Conservation (phyloP, 2,888 invertebrate species). For the Punctoribates punctum region DNA sequence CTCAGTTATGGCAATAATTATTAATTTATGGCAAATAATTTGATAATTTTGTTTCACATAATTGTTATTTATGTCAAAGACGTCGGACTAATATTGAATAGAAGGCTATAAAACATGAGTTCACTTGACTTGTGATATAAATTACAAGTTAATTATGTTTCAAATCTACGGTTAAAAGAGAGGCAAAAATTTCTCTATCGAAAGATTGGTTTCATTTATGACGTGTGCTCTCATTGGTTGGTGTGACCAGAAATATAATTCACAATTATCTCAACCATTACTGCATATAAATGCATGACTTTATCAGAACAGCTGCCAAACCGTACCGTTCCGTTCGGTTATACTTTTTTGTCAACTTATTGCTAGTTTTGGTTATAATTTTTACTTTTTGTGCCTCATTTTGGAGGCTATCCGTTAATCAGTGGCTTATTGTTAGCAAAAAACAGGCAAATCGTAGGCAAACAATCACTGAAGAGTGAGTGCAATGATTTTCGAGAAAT, state of each 20-base stretch:
- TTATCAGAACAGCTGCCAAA: conserved; percentile 16
- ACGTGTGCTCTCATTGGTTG: not conserved
- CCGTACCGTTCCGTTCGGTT: not conserved
- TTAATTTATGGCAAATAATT: conserved; percentile 11
- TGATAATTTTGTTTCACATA: conserved; percentile 10
- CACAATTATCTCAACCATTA: conserved; percentile 14
- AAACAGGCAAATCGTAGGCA: conserved; percentile 9
- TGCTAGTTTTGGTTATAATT: not conserved
- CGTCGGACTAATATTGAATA: not conserved
- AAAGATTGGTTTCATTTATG: conserved; percentile 12
- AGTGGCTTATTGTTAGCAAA: conserved; percentile 8
- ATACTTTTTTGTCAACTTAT: conserved; percentile 3
- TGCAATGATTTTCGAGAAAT: not conserved
- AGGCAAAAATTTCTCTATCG: not conserved
- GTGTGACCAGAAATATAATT: conserved; percentile 30
- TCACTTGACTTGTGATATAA: conserved; percentile 2
- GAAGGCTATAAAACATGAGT: not conserved
- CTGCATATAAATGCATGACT: conserved; percentile 13
- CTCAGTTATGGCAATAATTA: not conserved
- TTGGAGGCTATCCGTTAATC: not conserved
- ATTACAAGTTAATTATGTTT: conserved; percentile 26
- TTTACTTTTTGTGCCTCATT: not conserved
- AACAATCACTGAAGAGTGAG: conserved; percentile 4
- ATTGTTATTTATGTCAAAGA: conserved; percentile 24
- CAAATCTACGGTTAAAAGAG: not conserved